Conservation (phyloP, 2,888 invertebrate species). For the Perdita meconis region DNA sequence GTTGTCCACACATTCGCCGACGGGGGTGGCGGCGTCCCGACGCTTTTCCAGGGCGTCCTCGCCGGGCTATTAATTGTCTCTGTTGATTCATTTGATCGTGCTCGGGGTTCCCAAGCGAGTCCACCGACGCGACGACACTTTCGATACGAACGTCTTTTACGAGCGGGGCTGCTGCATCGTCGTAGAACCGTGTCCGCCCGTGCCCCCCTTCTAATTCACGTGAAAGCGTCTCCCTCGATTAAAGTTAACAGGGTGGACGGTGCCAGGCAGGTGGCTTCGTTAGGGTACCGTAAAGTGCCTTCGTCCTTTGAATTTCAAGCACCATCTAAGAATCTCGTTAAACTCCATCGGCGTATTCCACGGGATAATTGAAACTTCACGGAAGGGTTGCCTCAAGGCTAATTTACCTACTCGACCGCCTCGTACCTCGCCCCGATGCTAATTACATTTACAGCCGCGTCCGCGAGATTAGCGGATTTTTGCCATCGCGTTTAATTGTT, state of each 20-base stretch:
- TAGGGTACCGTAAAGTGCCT: slow-evolving; percentile 69
- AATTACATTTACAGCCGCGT: slow-evolving; percentile 22
- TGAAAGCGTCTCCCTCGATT: slow-evolving; percentile 78
- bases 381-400: slow-evolving; percentile 45
- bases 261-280: slow-evolving; percentile 74
- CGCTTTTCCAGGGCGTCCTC: slow-evolving; percentile 77
- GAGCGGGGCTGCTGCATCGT: slow-evolving; percentile 59
- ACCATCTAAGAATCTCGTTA: slow-evolving; percentile 61
- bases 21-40: slow-evolving; percentile 69
- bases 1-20: slow-evolving; percentile 70
- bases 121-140: slow-evolving; percentile 64
- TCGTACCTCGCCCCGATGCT: slow-evolving; percentile 22
- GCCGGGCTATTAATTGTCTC: slow-evolving; percentile 83
- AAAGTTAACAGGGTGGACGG: slow-evolving; percentile 77
- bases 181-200: slow-evolving; percentile 32
- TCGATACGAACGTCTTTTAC: slow-evolving; percentile 70
- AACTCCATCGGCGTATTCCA: slow-evolving; percentile 50
- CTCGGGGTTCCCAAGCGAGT: slow-evolving; percentile 76
- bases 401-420: slow-evolving; percentile 42
- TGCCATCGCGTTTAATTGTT: slow-evolving; percentile 17
- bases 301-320: slow-evolving; percentile 72
- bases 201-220: slow-evolving; percentile 76
- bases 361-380: slow-evolving; percentile 59
- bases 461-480: slow-evolving; percentile 10
- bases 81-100: slow-evolving; percentile 84